phyloP scores from a whole-genome alignment of 2,888 invertebrate genomes.

The Hesperia comma region DNA sequence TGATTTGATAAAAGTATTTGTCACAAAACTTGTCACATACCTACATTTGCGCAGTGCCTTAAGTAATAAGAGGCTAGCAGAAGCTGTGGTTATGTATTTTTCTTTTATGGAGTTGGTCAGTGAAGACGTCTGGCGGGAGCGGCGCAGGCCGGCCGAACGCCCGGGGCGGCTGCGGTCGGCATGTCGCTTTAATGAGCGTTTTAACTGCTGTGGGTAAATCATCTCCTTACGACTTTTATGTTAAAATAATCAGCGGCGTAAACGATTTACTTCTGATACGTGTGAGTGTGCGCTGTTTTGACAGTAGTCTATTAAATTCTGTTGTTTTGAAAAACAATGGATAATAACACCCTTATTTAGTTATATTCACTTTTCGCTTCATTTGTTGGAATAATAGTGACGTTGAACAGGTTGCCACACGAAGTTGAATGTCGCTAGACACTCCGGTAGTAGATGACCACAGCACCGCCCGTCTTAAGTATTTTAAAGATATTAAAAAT shows the following conservation, averaged over 20 bases:
- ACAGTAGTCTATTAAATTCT: background rate
- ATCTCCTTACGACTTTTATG: constrained; percentile 56
- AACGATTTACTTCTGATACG: constrained; percentile 22
- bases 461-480: too few relatives aligned
- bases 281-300: constrained; percentile 5
- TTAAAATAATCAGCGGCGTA: constrained; percentile 34
- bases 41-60: background rate
- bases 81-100: constrained; percentile 26
- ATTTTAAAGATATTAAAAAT: too few relatives aligned
- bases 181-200: constrained; percentile 73
- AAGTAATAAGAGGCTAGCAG: constrained; percentile 9
- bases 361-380: too few relatives aligned
- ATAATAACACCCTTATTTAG: too few relatives aligned
- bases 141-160: constrained; percentile 51
- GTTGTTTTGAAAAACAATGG: background rate
- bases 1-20: too few relatives aligned
- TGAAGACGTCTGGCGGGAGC: constrained; percentile 66
- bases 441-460: too few relatives aligned
- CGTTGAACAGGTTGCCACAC: too few relatives aligned
- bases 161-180: constrained; percentile 47
- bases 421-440: too few relatives aligned
- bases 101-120: constrained; percentile 44
- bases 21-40: too few relatives aligned
- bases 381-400: too few relatives aligned
- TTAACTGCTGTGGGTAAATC: constrained; percentile 78